phyloP scores from a whole-genome alignment of 1,140 invertebrate genomes.

The Drosophila pseudoobscura region DNA sequence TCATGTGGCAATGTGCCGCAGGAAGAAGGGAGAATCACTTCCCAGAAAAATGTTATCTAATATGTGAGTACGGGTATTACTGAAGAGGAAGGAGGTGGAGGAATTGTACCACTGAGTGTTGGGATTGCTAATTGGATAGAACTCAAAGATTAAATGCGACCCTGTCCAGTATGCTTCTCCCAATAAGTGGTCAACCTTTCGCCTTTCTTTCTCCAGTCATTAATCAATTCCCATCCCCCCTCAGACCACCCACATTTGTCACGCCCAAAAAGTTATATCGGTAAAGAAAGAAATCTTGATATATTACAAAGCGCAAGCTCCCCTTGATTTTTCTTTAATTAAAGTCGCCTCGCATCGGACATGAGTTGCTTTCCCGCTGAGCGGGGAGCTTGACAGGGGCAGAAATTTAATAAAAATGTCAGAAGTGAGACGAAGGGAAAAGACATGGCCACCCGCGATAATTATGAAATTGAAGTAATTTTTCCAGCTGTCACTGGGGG shows the following conservation, averaged over 20 bases:
- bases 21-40: not conserved
- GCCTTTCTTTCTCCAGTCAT: slow-evolving; percentile 13
- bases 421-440: slow-evolving; percentile 46
- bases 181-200: slow-evolving; percentile 23
- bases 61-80: not conserved
- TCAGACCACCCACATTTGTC: not conserved
- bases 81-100: too few relatives aligned
- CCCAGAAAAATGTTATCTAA: not conserved
- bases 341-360: slow-evolving; percentile 12
- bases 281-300: slow-evolving; percentile 29
- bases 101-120: not conserved
- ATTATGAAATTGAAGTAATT: slow-evolving; percentile 60
- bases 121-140: not conserved
- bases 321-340: slow-evolving; percentile 54
- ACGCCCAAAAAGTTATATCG: slow-evolving; percentile 10
- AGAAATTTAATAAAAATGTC: slow-evolving; percentile 71
- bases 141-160: too few relatives aligned
- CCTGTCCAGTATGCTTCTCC: too few relatives aligned
- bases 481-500: slow-evolving; percentile 44
- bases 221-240: slow-evolving; percentile 23
- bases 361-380: slow-evolving; percentile 27
- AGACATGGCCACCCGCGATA: slow-evolving; percentile 44
- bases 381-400: not conserved
- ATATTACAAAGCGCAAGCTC: slow-evolving; percentile 31
- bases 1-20: not conserved